Evolutionary conservation across 1,140 invertebrate species (phyloP), one percentile per base, ranked within the genome.

Genomic region (Bombyx mori): DNA sequence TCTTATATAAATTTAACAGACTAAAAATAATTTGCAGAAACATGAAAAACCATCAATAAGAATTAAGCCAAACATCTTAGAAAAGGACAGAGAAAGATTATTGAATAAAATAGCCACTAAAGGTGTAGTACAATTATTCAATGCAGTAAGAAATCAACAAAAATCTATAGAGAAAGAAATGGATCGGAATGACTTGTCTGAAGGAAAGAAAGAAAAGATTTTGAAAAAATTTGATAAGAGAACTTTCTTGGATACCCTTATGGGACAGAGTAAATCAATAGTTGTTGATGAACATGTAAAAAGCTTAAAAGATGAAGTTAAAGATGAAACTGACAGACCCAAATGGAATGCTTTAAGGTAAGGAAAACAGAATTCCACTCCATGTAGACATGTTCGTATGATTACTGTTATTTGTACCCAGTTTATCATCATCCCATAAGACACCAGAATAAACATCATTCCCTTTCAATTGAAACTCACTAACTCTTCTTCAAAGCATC

Each of bases 121-220:
- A 77, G 96, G 96, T 74, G 95, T 97, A 5, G 95, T 98, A 1
- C 95, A 97, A 79, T 86, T 98, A 63, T 98, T 98, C 66, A 98
- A 98, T 90, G 94, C 95, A 26, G 96, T 98, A 1, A 91, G 90
- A 73, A 90, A 93, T 66, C 96, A 97, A 83, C 96, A 97, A 80
- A 93, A 92, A 77, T 90, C 92, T 54, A 88, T 97, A 53, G 90
- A 93, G 54, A 90, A 91, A 54, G 92, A 96, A 82, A 77, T 97
- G 60, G 86, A 91, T 48, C 89, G 92, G 60, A 94, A 91, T 52
- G 94, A 94, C 42, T 89, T 92, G n/a, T 89, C 95, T 42, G 94
- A 96, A 82, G 89, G 91, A 47, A 95, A 95, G 71, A 92, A 92
- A 74, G 95, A 96, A 65, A 95, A 95, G 80, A 92, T 95, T 47